Conservation (phyloP, 2,888 invertebrate genomes). For the Myopa testacea region DNA sequence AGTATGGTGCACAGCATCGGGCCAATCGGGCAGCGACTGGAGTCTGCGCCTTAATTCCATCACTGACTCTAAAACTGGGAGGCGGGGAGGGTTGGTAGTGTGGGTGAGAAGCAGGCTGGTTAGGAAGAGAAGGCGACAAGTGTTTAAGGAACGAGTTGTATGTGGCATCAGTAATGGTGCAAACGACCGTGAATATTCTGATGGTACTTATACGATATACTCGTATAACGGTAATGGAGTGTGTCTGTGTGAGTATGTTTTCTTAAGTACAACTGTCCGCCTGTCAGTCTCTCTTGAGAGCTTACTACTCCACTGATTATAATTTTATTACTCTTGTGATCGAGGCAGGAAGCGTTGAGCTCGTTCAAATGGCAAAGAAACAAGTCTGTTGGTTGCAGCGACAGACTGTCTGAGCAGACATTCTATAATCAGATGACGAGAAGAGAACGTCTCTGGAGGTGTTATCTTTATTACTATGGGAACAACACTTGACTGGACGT, state of each 20-base stretch:
- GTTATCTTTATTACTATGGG: background rate
- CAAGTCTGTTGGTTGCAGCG: constrained; percentile 26
- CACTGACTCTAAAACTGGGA: background rate
- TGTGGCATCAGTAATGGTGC: background rate
- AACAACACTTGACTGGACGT: background rate
- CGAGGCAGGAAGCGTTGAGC: constrained; percentile 40
- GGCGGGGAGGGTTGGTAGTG: background rate
- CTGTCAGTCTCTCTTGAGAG: constrained; percentile 33
- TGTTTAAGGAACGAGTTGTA: background rate
- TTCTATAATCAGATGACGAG: background rate
- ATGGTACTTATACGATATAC: background rate
- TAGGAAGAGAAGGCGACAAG: no score
- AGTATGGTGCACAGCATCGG: background rate
- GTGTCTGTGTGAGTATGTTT: background rate
- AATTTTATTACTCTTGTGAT: constrained; percentile 49
- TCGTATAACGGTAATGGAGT: no score
- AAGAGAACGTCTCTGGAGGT: background rate
- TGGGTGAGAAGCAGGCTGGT: no score
- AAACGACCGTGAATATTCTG: background rate
- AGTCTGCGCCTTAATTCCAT: constrained; percentile 5
- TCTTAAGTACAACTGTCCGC: constrained; percentile 11
- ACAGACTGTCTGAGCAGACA: constrained; percentile 20
- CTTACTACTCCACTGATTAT: constrained; percentile 44
- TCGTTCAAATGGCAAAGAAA: background rate
- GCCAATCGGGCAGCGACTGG: background rate